phyloP scores from a whole-genome alignment of 92 coral and sea anemone genomes.

The Montipora capitata region DNA sequence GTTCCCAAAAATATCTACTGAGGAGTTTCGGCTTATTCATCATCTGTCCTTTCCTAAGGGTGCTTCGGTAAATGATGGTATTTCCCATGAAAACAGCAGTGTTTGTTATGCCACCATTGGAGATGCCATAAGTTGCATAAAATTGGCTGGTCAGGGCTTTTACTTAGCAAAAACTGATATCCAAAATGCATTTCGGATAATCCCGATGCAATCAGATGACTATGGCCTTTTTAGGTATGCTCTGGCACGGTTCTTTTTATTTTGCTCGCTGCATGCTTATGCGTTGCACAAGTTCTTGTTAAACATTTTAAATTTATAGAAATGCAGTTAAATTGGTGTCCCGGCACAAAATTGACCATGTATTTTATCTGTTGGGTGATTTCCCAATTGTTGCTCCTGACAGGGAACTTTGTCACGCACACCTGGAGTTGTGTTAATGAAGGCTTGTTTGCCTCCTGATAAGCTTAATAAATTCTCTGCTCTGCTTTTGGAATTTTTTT shows the following conservation, averaged over 20 bases:
- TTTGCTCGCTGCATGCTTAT: conserved; percentile 79
- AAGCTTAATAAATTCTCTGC: conserved; percentile 54
- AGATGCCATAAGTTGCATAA: conserved; percentile 54
- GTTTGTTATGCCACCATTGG: too few species aligned
- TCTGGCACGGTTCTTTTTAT: conserved; percentile 68
- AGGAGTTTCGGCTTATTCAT: conserved; percentile 75
- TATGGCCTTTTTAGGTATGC: conserved; percentile 67
- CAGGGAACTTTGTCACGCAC: conserved; percentile 25
- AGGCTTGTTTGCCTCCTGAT: conserved; percentile 71
- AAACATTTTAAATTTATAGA: conserved; percentile 76
- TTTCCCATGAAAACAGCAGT: conserved; percentile 45
- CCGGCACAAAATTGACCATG: conserved; percentile 41
- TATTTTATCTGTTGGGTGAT: conserved; percentile 74
- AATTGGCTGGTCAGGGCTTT: conserved; percentile 62
- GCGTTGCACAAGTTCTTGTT: conserved; percentile 52
- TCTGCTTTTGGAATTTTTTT: conserved; percentile 13
- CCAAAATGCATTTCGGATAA: conserved; percentile 76
- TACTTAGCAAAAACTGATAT: too few species aligned
- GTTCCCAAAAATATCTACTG: conserved; percentile 69
- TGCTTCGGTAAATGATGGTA: conserved; percentile 79
- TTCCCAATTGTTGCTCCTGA: conserved; percentile 65
- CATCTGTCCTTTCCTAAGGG: conserved; percentile 77
- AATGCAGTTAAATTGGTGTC: conserved; percentile 81
- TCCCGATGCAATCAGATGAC: conserved; percentile 77
- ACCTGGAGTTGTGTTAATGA: conserved; percentile 31